Percentiles rank a stretch among this genome's conserved stretches.
These are phyloP conservation scores for Danio albolineatus DNA, from an alignment of 2,797 vertebrate genomes.

Conservation along the genomic window DNA sequence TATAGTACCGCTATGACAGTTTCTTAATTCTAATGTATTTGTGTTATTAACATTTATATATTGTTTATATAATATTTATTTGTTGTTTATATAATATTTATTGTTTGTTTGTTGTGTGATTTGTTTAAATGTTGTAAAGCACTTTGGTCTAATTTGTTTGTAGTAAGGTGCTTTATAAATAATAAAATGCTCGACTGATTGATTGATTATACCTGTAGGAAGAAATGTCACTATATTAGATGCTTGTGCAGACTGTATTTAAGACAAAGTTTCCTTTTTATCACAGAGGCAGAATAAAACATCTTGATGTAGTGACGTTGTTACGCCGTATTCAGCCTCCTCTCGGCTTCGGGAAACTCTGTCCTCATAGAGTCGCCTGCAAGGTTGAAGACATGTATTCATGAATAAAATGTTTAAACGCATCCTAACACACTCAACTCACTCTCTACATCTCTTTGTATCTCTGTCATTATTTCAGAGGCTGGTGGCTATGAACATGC, in stretches of 20 bases:
- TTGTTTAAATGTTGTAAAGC: too few relatives aligned
- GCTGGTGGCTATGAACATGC: constrained; percentile 99
- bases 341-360: constrained; percentile 96
- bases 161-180: too few relatives aligned
- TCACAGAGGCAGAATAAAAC: constrained; percentile 95
- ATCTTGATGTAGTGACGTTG: constrained; percentile 95
- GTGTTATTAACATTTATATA: not conserved
- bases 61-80: too few relatives aligned
- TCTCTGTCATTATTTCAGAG: constrained; percentile 80
- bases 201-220: not conserved
- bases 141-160: too few relatives aligned
- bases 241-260: not conserved
- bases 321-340: constrained; percentile 97
- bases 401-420: not conserved
- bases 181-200: not conserved
- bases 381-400: constrained; percentile 81
- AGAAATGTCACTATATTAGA: not conserved
- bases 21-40: not conserved
- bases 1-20: too few relatives aligned
- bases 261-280: constrained; percentile 15
- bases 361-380: constrained; percentile 97
- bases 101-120: too few relatives aligned
- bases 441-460: not conserved
- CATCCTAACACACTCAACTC: not conserved
- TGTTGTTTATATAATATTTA: too few relatives aligned